Evolutionary conservation across 2,888 invertebrate species (phyloP).

Genomic region (Drosophila robusta): DNA sequence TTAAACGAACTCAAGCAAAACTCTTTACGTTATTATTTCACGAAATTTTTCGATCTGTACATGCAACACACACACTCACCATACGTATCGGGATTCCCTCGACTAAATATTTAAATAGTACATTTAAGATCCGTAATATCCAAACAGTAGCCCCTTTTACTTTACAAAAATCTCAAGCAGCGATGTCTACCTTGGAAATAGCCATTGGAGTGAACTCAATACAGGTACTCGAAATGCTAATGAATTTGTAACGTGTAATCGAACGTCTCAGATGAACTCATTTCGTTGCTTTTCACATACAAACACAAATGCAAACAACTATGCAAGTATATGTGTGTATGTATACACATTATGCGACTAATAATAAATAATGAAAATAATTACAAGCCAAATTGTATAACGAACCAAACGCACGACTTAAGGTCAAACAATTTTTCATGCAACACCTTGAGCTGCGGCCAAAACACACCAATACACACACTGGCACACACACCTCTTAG

Average conservation of each 20-base stretch:
- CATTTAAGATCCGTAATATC: not conserved
- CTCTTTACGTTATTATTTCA: not conserved
- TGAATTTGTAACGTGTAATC: conserved; percentile 34
- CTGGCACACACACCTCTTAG: conserved; percentile 13
- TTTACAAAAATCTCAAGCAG: conserved; percentile 7
- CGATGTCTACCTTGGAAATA: conserved; percentile 26
- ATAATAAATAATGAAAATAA: conserved; percentile 63
- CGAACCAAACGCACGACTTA: conserved; percentile 48
- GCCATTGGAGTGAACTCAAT: conserved; percentile 10
- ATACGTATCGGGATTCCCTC: not conserved
- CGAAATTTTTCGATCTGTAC: not conserved
- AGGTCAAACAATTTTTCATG: conserved; percentile 72
- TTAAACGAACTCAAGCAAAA: too few relatives aligned
- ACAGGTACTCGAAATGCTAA: conserved; percentile 29
- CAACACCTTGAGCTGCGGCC: conserved; percentile 69
- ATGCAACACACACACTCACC: conserved; percentile 8
- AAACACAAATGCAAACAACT: not conserved
- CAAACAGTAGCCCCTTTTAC: conserved; percentile 34
- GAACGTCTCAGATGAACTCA: conserved; percentile 24
- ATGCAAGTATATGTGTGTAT: not conserved
- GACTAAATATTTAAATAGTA: not conserved
- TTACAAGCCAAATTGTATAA: conserved; percentile 54
- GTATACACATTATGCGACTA: conserved; percentile 36
- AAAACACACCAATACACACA: conserved; percentile 15
- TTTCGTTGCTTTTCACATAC: conserved; percentile 26